phyloP scores from a whole-genome alignment of 1,140 invertebrate species.

The Cydia splendana region DNA sequence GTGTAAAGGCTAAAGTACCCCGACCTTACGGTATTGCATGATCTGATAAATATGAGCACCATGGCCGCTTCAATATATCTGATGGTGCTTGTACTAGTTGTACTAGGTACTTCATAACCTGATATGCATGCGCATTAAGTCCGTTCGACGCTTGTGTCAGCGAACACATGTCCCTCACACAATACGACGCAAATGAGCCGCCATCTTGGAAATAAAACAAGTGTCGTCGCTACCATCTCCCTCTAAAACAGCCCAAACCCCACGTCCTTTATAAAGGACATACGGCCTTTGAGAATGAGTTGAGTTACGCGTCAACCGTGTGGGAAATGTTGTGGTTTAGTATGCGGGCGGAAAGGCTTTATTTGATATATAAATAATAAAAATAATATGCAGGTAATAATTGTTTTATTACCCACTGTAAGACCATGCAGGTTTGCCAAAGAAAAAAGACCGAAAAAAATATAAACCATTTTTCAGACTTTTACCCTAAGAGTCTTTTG shows the following conservation, averaged over 20 bases:
- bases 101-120: no score
- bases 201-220: conserved; percentile 31
- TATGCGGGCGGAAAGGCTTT: conserved; percentile 20
- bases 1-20: no score
- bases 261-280: background rate
- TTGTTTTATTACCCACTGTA: background rate
- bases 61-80: no score
- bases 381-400: conserved; percentile 18
- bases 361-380: conserved; percentile 18
- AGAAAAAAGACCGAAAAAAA: background rate
- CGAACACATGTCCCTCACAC: background rate
- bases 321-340: conserved; percentile 7
- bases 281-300: background rate
- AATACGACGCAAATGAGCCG: conserved; percentile 25
- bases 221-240: background rate
- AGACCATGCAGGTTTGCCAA: background rate
- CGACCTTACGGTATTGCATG: no score
- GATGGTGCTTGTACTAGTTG: no score
- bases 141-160: background rate
- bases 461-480: no score
- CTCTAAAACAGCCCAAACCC: background rate
- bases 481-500: no score
- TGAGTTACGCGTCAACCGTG: background rate
- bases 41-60: no score
- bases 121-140: background rate